Evolutionary conservation across 92 coral and sea anemone species (phyloP), one percentile per base, ranked within the genome.

Genomic region (Zoanthus gigantus): DNA sequence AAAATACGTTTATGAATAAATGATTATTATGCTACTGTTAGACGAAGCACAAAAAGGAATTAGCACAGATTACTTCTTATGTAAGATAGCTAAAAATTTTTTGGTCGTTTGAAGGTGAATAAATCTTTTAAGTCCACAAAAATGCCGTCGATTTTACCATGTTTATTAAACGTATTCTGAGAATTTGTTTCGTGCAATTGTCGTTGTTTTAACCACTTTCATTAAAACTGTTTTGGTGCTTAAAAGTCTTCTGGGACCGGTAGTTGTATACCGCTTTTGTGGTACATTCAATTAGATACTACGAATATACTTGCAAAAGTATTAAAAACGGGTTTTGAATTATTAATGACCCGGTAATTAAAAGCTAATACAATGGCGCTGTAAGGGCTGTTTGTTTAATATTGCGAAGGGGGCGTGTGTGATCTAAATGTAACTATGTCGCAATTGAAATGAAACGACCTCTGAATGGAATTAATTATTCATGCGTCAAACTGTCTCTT

Each of bases 351-450:
- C 73, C 78, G 87, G 90, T 87, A 91, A 91, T 91, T 91, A 91
- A 88, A 73, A 44, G 57, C 81, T 44, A 77, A 83, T 76, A 91
- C 94, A 91, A 91, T 88, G 44, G 66, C 63, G 8, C 17, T 54
- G 76, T 65, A 81, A 63, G 63, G 28, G 75, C 58, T 81, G 85
- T 81, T 81, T 81, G 85, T 81, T 66, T 67, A 66, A 53, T 45
- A 18, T 47, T 46, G 85, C 85, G 17, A 18, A 66, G 85, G 85
- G 57, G 85, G 78, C 76, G 87, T 63, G 76, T n/a, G 45, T 73
- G 11, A 37, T 60, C 60, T 30, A 88, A 92, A 90, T 91, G 97
- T 77, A 89, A 87, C 97, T 87, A 85, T 94, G 93, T 92, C 90
- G 83, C 94, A 90, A 85, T 58, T 87, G 85, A 83, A 46, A 74